Percentiles rank a stretch among this genome's conserved stretches.
Evolutionary conservation across 2,888 invertebrate genomes (phyloP).

Genomic region (Oscheius sp.): DNA sequence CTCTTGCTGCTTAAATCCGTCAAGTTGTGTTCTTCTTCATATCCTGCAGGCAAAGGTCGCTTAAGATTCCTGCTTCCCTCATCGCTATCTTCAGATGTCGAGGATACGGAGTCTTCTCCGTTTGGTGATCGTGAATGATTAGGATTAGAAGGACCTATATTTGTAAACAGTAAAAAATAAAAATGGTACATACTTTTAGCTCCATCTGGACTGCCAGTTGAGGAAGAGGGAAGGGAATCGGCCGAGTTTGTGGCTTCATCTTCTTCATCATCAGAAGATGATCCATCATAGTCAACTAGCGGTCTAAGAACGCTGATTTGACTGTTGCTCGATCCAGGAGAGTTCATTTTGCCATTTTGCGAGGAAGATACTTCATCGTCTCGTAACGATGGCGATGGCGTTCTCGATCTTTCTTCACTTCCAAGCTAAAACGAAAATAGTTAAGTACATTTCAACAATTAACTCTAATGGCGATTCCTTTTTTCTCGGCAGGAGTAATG

Average conservation of each 20-base stretch:
- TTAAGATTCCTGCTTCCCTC: not conserved
- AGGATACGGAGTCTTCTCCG: constrained; percentile 28
- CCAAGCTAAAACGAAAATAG: constrained; percentile 24
- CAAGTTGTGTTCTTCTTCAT: not conserved
- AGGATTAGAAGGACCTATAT: not conserved
- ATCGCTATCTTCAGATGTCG: constrained; percentile 28
- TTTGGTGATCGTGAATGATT: not conserved
- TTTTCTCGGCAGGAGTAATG: constrained; percentile 33
- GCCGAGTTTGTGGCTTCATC: constrained; percentile 22
- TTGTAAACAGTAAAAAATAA: not conserved
- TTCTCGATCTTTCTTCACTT: constrained; percentile 11
- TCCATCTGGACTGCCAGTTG: constrained; percentile 48
- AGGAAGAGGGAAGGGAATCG: constrained; percentile 50
- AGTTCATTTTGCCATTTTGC: constrained; percentile 30
- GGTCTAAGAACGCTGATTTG: constrained; percentile 32
- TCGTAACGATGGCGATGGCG: constrained; percentile 32
- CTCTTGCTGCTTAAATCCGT: constrained; percentile 12
- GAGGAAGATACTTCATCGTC: constrained; percentile 57
- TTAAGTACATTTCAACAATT: not conserved
- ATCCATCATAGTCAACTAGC: constrained; percentile 56
- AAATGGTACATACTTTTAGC: constrained; percentile 31
- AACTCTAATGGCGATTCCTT: constrained; percentile 52
- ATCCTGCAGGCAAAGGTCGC: constrained; percentile 1
- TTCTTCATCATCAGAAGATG: constrained; percentile 50
- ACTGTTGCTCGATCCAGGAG: not conserved